A percentile compares a stretch with the other conserved stretches of the same genome.
phyloP scores from a whole-genome alignment of 1,140 invertebrate genomes.

The Aphelenchoides avenae region DNA sequence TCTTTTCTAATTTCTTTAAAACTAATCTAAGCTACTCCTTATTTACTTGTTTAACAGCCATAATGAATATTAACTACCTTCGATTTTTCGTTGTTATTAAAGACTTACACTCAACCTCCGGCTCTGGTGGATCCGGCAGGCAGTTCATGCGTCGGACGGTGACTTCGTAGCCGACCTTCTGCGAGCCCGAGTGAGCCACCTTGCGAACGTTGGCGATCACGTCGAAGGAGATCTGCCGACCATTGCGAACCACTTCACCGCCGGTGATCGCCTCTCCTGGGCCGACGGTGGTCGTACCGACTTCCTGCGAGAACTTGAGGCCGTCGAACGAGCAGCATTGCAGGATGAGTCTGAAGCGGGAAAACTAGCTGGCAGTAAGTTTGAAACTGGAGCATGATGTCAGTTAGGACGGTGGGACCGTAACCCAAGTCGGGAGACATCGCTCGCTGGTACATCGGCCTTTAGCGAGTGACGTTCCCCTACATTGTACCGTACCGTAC shows the following conservation, averaged over 20 bases:
- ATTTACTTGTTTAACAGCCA: conserved; percentile 2
- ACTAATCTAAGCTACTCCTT: no score
- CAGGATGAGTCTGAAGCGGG: conserved; percentile 48
- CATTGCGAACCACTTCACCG: conserved; percentile 51
- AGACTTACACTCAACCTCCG: conserved; percentile 51
- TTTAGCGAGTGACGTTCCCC: no score
- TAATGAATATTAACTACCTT: background rate
- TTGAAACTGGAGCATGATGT: no score
- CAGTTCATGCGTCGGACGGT: conserved; percentile 57
- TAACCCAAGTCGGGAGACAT: no score
- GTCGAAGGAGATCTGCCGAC: conserved; percentile 57
- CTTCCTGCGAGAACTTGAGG: conserved; percentile 54
- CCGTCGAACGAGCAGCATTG: conserved; percentile 59
- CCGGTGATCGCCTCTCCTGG: conserved; percentile 56
- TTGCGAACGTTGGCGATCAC: conserved; percentile 57
- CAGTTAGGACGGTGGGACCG: no score
- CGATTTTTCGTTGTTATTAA: background rate
- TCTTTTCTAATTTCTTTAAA: background rate
- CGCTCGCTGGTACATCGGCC: no score
- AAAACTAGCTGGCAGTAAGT: no score
- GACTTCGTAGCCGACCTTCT: conserved; percentile 52
- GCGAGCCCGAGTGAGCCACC: conserved; percentile 33
- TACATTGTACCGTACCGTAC: no score
- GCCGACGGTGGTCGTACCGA: conserved; percentile 48
- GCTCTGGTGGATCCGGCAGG: conserved; percentile 54